phyloP scores from a whole-genome alignment of 2,888 invertebrate genomes.

The Tetragonisca angustula region DNA sequence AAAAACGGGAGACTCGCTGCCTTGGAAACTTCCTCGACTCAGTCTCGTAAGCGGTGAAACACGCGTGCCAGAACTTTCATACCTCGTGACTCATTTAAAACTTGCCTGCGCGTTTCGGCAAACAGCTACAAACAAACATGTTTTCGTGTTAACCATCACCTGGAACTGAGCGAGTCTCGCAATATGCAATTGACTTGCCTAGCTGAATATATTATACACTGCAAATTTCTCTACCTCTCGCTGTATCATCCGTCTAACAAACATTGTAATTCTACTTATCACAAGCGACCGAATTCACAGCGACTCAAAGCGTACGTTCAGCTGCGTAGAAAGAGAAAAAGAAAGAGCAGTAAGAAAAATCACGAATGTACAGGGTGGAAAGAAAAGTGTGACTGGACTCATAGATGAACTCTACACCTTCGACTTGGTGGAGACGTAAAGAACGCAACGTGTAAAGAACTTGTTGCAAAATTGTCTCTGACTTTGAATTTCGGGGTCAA shows the following conservation, averaged over 20 bases:
- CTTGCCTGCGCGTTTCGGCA: neutral
- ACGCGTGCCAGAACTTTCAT: neutral
- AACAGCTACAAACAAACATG: neutral
- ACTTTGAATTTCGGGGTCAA: no score
- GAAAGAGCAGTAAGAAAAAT: no score
- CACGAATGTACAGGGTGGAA: no score
- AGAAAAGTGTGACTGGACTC: no score
- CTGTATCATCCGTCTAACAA: neutral
- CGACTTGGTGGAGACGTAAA: no score
- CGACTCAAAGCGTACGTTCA: no score
- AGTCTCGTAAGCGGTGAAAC: neutral
- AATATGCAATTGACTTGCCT: neutral
- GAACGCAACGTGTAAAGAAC: no score
- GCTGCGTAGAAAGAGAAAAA: no score
- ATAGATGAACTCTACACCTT: no score
- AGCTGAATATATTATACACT: conserved; percentile 2
- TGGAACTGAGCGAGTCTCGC: neutral
- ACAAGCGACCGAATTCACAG: no score
- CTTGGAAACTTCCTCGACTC: neutral
- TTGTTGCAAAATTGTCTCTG: no score
- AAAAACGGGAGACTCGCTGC: neutral
- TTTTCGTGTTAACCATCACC: neutral
- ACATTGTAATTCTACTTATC: no score
- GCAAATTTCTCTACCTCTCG: neutral
- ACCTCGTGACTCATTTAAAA: conserved; percentile 3